Base-by-base conservation (phyloP, 2,888 invertebrate genomes). In the Lasioglossum pauxillum region DNA sequence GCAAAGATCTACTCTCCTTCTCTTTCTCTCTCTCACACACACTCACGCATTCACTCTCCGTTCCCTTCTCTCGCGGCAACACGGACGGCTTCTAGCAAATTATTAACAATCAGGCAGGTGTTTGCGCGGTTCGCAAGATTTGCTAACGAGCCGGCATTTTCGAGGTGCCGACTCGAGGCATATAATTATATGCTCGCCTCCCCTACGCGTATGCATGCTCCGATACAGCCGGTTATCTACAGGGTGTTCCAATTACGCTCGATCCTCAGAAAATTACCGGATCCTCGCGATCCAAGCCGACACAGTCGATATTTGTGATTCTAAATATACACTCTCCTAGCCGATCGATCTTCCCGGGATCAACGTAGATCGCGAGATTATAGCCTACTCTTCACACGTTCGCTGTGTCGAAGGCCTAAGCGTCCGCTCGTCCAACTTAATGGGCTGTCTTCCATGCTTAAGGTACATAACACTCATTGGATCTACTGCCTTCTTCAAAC, bases 31-130 rank as follows among this genome's bases (percentile, higher is more conserved):
- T n/a, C 23, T 31, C 31, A 31, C 31, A 8, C 49, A 5, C 49
- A 0, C 8, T 8, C 49, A 2, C 53, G 0, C 23, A 5, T 46
- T 2, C 53, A 10, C 23, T 64, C 64, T 35, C 31, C 7, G 19
- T 19, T 8, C 19, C 31, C 31, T 31, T 64, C 31, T 64, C 19
- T 64, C 31, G 64, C 64, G 8, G 35, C 75, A 38, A 44, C n/a
- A 35, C n/a, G 44, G 46, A 69, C 67, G 88, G 85, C 86, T 88
- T 90, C 91, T 91, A 92, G 92, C 91, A 93, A 93, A 93, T 93
- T 93, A 93, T 93, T 93, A 93, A 93, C 93, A 93, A 93, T 93
- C 93, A 93, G 91, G 93, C 93, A 93, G 93, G 93, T 93, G 93
- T 93, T 92, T 93, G 91, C 89, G 92, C 90, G 91, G 85, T 82